phyloP scores from a whole-genome alignment of 2,113 vertebrate genomes.

The Baryphthengus martii region DNA sequence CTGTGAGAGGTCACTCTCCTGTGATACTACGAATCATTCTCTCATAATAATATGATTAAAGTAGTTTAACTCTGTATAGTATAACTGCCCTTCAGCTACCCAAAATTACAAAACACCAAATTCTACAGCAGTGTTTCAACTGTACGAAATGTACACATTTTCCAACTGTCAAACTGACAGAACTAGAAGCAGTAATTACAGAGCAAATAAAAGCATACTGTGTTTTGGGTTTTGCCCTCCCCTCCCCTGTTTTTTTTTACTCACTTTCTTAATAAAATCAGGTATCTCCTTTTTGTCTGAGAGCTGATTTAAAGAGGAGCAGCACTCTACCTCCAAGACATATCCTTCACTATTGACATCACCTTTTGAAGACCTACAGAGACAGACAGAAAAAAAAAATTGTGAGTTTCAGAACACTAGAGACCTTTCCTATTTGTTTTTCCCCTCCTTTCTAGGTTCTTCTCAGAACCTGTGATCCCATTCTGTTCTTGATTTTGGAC shows the following conservation, averaged over 20 bases:
- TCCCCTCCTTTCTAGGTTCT: background rate
- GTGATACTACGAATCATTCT: background rate
- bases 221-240: background rate
- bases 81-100: background rate
- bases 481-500: background rate
- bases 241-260: background rate
- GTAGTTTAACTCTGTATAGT: background rate
- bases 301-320: slow-evolving; percentile 81
- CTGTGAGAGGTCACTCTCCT: background rate
- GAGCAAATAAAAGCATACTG: background rate
- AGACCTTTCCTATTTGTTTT: background rate
- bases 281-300: slow-evolving; percentile 86
- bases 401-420: background rate
- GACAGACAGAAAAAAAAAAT: background rate
- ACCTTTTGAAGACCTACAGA: slow-evolving; percentile 69
- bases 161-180: background rate
- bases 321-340: slow-evolving; percentile 87
- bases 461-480: background rate
- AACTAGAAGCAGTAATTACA: background rate
- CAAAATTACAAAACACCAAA: background rate
- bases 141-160: background rate
- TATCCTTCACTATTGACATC: slow-evolving; percentile 74
- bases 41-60: background rate
- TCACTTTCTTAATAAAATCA: slow-evolving; percentile 93
- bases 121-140: background rate